A percentile compares a stretch with the other conserved stretches of the same genome.
Conservation (phyloP, 2,113 vertebrate species). For the Mugil cephalus region DNA sequence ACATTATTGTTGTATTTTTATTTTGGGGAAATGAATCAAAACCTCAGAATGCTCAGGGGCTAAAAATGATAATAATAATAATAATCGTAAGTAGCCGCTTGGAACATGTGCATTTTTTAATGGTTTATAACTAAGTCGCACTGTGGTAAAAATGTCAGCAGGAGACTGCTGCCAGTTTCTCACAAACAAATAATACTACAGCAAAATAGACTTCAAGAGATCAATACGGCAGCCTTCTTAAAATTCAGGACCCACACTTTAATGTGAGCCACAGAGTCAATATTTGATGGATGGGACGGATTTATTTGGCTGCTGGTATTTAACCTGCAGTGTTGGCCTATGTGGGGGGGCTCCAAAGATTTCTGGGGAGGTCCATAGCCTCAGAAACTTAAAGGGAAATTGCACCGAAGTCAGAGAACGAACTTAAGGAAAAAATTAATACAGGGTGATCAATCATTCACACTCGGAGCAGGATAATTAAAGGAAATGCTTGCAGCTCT, state of each 20-base stretch:
- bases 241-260: conserved; percentile 63
- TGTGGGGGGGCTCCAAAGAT: conserved; percentile 11
- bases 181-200: conserved; percentile 43
- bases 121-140: conserved; percentile 8
- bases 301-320: conserved; percentile 60
- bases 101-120: conserved; percentile 17
- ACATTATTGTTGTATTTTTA: too few relatives aligned
- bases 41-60: background rate
- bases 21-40: background rate
- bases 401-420: background rate
- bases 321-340: conserved; percentile 49
- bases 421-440: conserved; percentile 4
- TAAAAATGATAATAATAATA: too few relatives aligned
- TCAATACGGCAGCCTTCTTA: conserved; percentile 62
- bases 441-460: conserved; percentile 21
- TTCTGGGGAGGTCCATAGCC: conserved; percentile 25
- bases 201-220: conserved; percentile 37
- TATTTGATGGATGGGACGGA: conserved; percentile 72
- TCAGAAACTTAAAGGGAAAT: conserved; percentile 26
- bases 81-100: background rate
- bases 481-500: conserved; percentile 36
- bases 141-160: conserved; percentile 29
- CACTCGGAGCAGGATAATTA: conserved; percentile 21
- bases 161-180: conserved; percentile 35
- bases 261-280: conserved; percentile 59